Evolutionary conservation across 2,113 vertebrate genomes (phyloP).

Genomic region (Ailuropoda melanoleuca): DNA sequence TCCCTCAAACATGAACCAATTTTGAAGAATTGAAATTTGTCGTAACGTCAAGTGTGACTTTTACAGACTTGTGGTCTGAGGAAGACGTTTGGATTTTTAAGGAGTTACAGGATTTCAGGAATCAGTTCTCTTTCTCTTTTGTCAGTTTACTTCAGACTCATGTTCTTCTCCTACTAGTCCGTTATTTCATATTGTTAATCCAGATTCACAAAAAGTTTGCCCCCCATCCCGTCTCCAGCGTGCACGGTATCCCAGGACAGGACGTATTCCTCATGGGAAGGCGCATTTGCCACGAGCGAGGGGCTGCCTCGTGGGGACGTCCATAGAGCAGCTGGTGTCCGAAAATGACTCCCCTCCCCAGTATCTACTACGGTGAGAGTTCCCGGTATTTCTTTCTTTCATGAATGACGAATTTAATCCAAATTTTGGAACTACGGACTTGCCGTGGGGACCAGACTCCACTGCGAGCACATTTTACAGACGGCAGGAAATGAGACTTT

Average conservation of each 20-base stretch:
- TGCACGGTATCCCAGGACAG: neutral
- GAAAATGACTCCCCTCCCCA: neutral
- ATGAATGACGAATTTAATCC: neutral
- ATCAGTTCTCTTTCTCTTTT: neutral
- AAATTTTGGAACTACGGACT: neutral
- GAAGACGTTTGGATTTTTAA: neutral
- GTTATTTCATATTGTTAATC: neutral
- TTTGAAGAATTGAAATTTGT: neutral
- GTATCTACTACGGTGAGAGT: neutral
- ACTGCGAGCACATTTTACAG: neutral
- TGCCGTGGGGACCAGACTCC: neutral
- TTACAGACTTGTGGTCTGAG: neutral
- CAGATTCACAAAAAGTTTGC: neutral
- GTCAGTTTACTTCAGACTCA: too few relatives aligned
- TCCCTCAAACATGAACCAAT: neutral
- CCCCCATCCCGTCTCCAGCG: neutral
- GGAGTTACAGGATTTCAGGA: neutral
- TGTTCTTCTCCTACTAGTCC: neutral
- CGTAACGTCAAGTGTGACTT: neutral
- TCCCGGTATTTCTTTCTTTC: neutral
- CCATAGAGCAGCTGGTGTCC: neutral
- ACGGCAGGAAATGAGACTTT: neutral
- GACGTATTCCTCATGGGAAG: too few relatives aligned
- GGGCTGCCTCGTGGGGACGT: neutral
- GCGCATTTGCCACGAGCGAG: rapidly evolving